Percentiles rank a stretch among this genome's conserved stretches.
phyloP scores from a whole-genome alignment of 2,888 invertebrate genomes.

The Mactromeris polynyma region DNA sequence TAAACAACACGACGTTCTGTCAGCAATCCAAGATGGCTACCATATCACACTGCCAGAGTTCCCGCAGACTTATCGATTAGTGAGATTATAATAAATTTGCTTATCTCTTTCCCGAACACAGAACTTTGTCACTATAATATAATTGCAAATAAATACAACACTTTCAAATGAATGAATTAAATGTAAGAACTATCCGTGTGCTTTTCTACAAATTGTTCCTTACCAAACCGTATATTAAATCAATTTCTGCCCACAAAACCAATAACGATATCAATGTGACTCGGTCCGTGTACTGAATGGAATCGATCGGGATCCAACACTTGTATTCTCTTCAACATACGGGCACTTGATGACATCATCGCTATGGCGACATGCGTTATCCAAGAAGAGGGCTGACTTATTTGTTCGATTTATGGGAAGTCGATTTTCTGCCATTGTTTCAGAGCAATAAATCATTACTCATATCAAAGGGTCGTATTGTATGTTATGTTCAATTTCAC shows the following conservation, averaged over 20 bases:
- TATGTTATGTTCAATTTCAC: too few relatives aligned
- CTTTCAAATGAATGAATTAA: neutral
- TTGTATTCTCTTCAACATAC: slow-evolving; percentile 56
- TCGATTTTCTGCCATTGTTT: neutral
- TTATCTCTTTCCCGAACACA: neutral
- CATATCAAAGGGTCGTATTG: too few relatives aligned
- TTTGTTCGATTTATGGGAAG: neutral
- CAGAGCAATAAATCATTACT: neutral
- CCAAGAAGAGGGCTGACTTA: slow-evolving; percentile 57
- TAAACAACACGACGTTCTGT: neutral
- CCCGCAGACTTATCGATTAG: slow-evolving; percentile 11
- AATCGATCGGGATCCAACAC: slow-evolving; percentile 16
- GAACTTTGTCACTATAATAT: neutral
- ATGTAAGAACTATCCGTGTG: neutral
- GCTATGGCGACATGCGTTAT: slow-evolving; percentile 79
- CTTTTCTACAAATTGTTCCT: neutral
- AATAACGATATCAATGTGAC: neutral
- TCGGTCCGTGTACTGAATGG: neutral
- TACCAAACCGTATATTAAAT: neutral
- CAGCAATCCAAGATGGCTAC: slow-evolving; percentile 31
- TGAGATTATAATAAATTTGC: neutral
- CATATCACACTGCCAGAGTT: neutral
- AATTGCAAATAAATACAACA: neutral
- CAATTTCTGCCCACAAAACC: slow-evolving; percentile 7
- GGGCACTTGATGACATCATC: slow-evolving; percentile 79